Conservation (phyloP, 2,888 invertebrate species). For the Cepaea hortensis region DNA sequence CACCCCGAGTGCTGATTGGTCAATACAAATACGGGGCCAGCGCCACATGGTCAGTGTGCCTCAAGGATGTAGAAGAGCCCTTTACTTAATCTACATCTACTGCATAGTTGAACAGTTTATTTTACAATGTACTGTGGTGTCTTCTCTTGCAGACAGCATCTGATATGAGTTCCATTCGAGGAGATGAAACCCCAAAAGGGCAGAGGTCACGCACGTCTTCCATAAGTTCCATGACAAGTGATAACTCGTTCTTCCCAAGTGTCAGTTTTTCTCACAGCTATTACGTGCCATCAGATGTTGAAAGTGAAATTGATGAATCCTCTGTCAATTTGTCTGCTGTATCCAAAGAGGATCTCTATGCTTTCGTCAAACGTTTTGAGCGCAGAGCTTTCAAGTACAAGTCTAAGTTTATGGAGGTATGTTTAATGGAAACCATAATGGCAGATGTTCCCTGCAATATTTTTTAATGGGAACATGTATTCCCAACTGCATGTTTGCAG, state of each 20-base stretch:
- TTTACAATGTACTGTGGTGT: neutral
- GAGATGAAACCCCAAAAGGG: conserved; percentile 64
- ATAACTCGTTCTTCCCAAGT: conserved; percentile 66
- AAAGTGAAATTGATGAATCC: conserved; percentile 66
- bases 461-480: no score
- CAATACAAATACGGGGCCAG: no score
- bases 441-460: no score
- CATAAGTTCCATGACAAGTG: conserved; percentile 69
- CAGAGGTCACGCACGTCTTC: conserved; percentile 66
- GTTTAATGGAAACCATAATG: neutral
- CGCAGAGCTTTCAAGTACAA: conserved; percentile 68
- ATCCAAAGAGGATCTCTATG: conserved; percentile 69
- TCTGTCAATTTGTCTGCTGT: conserved; percentile 62
- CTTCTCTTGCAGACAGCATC: conserved; percentile 53
- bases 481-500: no score
- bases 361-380: conserved; percentile 67
- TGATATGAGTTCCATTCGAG: conserved; percentile 54
- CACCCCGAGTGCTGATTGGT: no score
- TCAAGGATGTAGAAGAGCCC: no score
- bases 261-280: conserved; percentile 62
- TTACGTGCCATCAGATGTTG: conserved; percentile 69
- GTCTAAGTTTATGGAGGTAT: conserved; percentile 69
- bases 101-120: no score
- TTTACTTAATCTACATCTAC: no score
- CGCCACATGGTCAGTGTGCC: no score